Base-by-base conservation (phyloP, 2,888 invertebrate species). In the Hypercompe scribonia region DNA sequence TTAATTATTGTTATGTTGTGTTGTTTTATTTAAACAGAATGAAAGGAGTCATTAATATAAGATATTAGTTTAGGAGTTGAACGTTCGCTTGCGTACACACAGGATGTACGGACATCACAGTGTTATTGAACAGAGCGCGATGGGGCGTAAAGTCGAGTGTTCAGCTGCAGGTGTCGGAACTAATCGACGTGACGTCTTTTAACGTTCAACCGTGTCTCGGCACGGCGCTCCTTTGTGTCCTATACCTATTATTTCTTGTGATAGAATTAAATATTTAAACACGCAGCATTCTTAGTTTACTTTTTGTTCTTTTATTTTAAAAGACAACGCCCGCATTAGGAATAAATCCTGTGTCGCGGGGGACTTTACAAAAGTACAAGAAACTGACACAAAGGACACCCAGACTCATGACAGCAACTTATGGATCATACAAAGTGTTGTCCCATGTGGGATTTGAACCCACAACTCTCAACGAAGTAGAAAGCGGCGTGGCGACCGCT, bases 161-260 rank as follows among this genome's bases (percentile, higher is more conserved):
- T 36, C 64, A 39, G 50, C 61, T 63, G 72, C 72, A 72, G 63
- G 67, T 67, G 67, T 63, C 72, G 71, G 67, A 63, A 67, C 72
- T 72, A 71, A 71, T 71, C 71, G 58, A 33, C 36, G 54, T 28
- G 31, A 69, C 64, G 64, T 65, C 36, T 36, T 24, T n/a, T 13
- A 65, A 36, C 34, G 36, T 34, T 61, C 7, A 36, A 34, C 11
- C 36, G 36, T 13, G 21, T n/a, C 13, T 24, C 64, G 28, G 24
- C 34, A 33, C 33, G 64, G 3, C 34, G 34, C 33, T 33, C 34
- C 33, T 36, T 34, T 34, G 13, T 39, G 11, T 39, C 3, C n/a
- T 28, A 0, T 39, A 42, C 39, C 28, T 31, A 61, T 61, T 61
- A 18, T 1, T 31, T 61, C 61, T 24, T 50, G 50, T 8, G n/a